Evolutionary conservation across 2,797 vertebrate species (phyloP).

Genomic region (Tamandua tetradactyla): DNA sequence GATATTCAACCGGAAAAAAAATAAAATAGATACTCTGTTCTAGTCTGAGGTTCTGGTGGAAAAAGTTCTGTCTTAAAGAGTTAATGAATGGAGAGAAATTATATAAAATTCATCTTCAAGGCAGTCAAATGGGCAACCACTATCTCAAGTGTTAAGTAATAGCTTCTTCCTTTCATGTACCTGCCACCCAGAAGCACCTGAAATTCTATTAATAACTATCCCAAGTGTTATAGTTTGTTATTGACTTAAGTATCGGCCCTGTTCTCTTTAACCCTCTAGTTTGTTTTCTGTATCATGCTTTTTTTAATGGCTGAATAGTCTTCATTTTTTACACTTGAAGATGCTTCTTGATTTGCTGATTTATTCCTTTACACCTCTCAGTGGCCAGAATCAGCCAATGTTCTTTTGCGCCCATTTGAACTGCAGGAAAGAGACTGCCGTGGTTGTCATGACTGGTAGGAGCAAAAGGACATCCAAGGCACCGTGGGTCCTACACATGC

Average conservation of each 20-base stretch:
- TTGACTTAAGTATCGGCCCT: neutral
- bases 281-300: neutral
- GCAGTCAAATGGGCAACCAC: accelerated
- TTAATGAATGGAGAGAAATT: neutral
- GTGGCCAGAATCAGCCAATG: neutral
- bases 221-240: neutral
- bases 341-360: neutral
- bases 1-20: neutral
- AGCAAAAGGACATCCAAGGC: neutral
- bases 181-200: neutral
- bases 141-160: neutral
- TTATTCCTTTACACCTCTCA: neutral
- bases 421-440: neutral
- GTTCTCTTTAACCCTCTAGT: neutral
- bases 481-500: neutral
- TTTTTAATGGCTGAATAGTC: neutral
- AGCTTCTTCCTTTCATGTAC: neutral
- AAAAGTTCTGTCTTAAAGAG: neutral
- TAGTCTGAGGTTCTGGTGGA: neutral
- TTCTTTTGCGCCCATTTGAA: neutral
- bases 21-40: neutral
- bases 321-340: neutral
- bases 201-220: neutral
- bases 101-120: neutral
- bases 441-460: neutral